Base-by-base conservation (phyloP, 2,888 invertebrate species). In the Calliopum simillimum region DNA sequence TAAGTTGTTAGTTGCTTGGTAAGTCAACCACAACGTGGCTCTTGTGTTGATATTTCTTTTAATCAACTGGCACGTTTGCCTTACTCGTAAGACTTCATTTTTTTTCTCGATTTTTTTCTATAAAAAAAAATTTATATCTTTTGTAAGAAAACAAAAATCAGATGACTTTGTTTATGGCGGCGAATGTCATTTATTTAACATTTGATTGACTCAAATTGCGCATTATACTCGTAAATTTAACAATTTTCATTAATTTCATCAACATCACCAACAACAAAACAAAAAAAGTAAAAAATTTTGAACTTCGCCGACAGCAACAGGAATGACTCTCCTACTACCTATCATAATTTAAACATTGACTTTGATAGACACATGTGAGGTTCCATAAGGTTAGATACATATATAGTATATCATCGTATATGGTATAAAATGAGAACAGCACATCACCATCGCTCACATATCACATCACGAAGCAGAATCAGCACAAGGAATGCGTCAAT, bases 131-230 rank as follows among this genome's bases (percentile, higher is more conserved):
- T 33, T 33, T 4, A 8, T 33, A 8, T 33, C 8, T 8, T 33
- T 33, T 8, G 8, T 8, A 3, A 33, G 33, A 33, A 8, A 33
- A 8, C 16, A 14, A 13, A 61, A 23, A 65, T 44, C 70, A 70
- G 65, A 70, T 70, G 70, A 70, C 70, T 43, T 59, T 58, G 59
- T 65, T 70, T 65, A 70, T 59, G 58, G 46, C 58, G 56, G 58
- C 25, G n/a, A 51, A 33, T 49, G 70, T 69, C 76, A 76, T 77
- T 74, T 79, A 75, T 79, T 80, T 79, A 75, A 77, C 73, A 78
- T 79, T 79, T 81, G 79, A 81, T 80, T 80, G 81, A 81, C 79
- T 33, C 68, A 78, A 80, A 79, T 81, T 80, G 81, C 80, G 77
- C 80, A 81, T 74, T 76, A 55, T 55, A 68, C 72, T 23, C 16